Percentiles rank a stretch among this genome's conserved stretches.
Conservation (phyloP, 2,888 invertebrate species). For the Aradus depressus region DNA sequence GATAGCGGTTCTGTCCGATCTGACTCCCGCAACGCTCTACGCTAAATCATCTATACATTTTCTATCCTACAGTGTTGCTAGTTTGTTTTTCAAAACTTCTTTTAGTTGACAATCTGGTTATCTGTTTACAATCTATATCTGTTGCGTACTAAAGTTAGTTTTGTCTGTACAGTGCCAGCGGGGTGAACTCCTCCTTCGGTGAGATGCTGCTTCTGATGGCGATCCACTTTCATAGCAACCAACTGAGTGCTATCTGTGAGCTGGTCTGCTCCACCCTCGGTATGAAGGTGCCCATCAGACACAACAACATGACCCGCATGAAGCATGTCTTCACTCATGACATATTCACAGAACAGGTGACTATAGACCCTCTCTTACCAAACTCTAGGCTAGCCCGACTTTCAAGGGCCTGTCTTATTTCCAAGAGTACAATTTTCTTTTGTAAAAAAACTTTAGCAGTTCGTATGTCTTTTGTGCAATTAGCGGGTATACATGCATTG, state of each 20-base stretch:
- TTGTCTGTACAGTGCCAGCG: conserved; percentile 54
- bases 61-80: neutral
- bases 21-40: too few species aligned
- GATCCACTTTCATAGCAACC: conserved; percentile 93
- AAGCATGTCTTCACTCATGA: conserved; percentile 93
- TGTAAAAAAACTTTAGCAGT: too few species aligned
- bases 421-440: too few species aligned
- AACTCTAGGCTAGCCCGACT: too few species aligned
- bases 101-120: neutral
- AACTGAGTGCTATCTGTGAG: conserved; percentile 84
- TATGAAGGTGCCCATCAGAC: conserved; percentile 76
- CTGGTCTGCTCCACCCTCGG: conserved; percentile 87
- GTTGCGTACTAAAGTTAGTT: neutral
- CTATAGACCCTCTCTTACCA: neutral
- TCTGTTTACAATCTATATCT: neutral
- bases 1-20: too few species aligned
- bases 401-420: too few species aligned
- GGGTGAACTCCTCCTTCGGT: conserved; percentile 79
- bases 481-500: too few species aligned
- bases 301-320: conserved; percentile 76
- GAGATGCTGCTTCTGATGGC: conserved; percentile 93
- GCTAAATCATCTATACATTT: too few species aligned
- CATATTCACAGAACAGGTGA: conserved; percentile 87
- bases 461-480: too few species aligned
- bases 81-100: neutral